These are phyloP conservation scores for Zygaena filipendulae DNA, from an alignment of 2,888 invertebrate species.

Conservation along the genomic window DNA sequence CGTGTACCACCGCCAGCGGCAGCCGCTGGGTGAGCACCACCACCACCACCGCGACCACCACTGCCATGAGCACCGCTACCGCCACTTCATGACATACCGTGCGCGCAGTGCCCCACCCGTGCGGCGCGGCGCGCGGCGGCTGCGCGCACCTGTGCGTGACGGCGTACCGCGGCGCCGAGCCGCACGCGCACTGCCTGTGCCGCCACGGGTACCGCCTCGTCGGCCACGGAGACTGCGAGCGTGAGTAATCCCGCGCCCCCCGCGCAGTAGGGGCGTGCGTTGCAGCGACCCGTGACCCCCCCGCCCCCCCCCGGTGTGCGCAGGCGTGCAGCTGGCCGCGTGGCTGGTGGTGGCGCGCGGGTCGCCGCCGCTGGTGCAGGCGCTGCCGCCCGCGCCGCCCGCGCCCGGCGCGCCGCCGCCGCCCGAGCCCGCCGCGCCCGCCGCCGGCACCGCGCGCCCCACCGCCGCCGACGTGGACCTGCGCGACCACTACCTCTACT, in stretches of 20 bases:
- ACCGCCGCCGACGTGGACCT: conserved; percentile 77
- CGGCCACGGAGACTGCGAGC: conserved; percentile 70
- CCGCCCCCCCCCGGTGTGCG: conserved; percentile 6
- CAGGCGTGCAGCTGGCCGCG: conserved; percentile 67
- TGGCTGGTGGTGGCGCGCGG: conserved; percentile 68
- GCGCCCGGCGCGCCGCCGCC: conserved; percentile 17
- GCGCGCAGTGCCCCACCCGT: conserved; percentile 70
- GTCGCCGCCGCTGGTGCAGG: conserved; percentile 76
- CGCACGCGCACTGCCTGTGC: conserved; percentile 76
- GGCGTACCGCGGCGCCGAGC: conserved; percentile 44
- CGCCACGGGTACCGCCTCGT: conserved; percentile 75
- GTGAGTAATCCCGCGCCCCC: conserved; percentile 38
- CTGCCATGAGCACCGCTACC: neutral
- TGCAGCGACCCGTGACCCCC: neutral
- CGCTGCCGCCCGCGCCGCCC: conserved; percentile 53
- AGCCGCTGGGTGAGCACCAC: conserved; percentile 76
- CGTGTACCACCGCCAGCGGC: conserved; percentile 80
- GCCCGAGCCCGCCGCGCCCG: conserved; percentile 75
- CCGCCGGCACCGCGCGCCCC: conserved; percentile 73
- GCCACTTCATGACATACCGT: neutral
- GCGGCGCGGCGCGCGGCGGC: conserved; percentile 72
- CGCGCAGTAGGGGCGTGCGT: neutral
- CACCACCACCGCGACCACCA: too few species aligned
- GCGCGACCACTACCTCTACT: conserved; percentile 70
- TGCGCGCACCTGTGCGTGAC: conserved; percentile 82